These are phyloP conservation scores for Argya squamiceps DNA, from an alignment of 2,797 vertebrate species.

Conservation along the genomic window DNA sequence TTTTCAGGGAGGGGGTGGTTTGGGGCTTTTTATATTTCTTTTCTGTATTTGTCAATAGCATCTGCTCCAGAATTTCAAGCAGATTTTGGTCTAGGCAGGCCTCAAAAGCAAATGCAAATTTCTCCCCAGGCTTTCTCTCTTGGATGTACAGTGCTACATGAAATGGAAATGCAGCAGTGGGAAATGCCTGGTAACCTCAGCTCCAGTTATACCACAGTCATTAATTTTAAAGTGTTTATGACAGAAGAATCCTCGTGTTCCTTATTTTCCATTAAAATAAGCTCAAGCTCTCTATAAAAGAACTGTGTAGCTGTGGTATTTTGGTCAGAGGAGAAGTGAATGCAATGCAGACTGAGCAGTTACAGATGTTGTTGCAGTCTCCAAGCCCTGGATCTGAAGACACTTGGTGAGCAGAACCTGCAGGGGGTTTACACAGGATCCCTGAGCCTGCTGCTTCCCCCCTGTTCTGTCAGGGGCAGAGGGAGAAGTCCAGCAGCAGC, in stretches of 20 bases:
- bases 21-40: not conserved
- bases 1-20: not conserved
- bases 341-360: not conserved
- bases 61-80: slow-evolving; percentile 14
- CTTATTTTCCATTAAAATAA: slow-evolving; percentile 22
- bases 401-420: not conserved
- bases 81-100: not conserved
- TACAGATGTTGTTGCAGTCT: not conserved
- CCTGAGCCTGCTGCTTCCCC: not conserved
- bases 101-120: slow-evolving; percentile 46
- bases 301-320: not conserved
- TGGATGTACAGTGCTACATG: not conserved
- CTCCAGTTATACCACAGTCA: not conserved
- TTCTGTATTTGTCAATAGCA: slow-evolving; percentile 32
- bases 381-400: not conserved
- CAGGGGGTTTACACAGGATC: not conserved
- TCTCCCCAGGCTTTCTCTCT: slow-evolving; percentile 15
- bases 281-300: not conserved
- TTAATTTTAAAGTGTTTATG: slow-evolving; percentile 29
- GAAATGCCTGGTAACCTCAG: not conserved
- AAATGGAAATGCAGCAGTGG: slow-evolving; percentile 3
- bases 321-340: not conserved
- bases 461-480: not conserved
- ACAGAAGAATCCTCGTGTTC: not conserved
- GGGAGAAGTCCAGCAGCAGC: not conserved